Base-by-base conservation (phyloP, 2,113 vertebrate genomes). In the Sebastes fasciatus region DNA sequence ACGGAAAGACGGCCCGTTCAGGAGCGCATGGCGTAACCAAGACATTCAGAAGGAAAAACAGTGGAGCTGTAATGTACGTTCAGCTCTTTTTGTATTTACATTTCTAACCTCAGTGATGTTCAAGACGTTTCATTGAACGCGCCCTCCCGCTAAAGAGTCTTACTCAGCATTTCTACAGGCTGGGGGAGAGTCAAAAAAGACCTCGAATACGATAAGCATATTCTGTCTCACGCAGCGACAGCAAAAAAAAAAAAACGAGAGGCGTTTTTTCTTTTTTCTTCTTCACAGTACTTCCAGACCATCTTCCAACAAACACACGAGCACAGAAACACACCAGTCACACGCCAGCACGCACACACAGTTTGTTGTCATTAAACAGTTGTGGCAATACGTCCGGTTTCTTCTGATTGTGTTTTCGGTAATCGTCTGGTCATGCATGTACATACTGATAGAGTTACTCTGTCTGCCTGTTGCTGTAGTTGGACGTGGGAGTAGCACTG, bases 271-370 rank as follows among this genome's bases (percentile, higher is more conserved):
- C 2, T 49, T 13, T 12, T 26, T 13, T 69, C 49, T 83, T 89
- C 61, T 89, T 93, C 88, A 94, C 91, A 93, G 93, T 91, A 93
- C 85, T 85, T 69, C 34, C 34, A 34, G 51, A 93, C 86, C 88
- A 79, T 90, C 86, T 88, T 89, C 71, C 48, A 48, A 84, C 87
- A 62, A 62, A 69, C 86, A 83, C 88, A 86, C 84, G 55, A 89
- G 84, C 91, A 88, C 86, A 79, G 61, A 85, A 71, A 92, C 73
- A 79, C 85, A 68, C 71, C 71, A 13, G 4, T 13, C 85, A 84
- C 85, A 82, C 77, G 83, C 73, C 82, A 68, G 79, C 84, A 86
- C 79, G 62, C 92, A 49, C 82, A 87, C 84, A 86, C 83, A 86
- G 82, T 75, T 87, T 79, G 81, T 88, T 61, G 77, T 90, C 76